Evolutionary conservation across 64 coral and sea anemone genomes (phyloP).

Genomic region (Hydrozoanthus tunicans): DNA sequence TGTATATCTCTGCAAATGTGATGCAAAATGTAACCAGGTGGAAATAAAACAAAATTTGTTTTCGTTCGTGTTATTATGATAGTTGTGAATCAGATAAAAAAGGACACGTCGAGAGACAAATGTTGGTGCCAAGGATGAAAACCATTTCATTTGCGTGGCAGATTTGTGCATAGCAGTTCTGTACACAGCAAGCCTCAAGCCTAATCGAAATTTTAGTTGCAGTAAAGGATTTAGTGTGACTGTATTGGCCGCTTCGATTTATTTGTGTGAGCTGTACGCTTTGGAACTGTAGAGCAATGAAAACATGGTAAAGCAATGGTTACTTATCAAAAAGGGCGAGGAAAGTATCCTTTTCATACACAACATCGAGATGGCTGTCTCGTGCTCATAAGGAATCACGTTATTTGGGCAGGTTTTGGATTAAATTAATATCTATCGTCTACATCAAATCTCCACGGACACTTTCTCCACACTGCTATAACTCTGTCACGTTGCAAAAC

Average conservation of each 20-base stretch:
- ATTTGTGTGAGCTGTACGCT: slow-evolving; percentile 1
- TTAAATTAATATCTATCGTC: background rate
- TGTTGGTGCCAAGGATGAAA: too few species aligned
- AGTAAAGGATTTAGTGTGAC: slow-evolving; percentile 8
- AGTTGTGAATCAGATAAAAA: too few species aligned
- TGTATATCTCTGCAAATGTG: too few species aligned
- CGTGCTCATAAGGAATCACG: background rate
- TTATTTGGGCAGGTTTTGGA: background rate
- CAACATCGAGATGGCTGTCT: background rate
- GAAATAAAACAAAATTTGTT: too few species aligned
- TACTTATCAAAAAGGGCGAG: background rate
- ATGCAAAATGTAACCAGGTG: too few species aligned
- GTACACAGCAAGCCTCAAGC: slow-evolving; percentile 7
- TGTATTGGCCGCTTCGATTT: slow-evolving; percentile 14
- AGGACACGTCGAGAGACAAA: too few species aligned
- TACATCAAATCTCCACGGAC: background rate
- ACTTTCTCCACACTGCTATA: too few species aligned
- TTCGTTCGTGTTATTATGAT: too few species aligned
- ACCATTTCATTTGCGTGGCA: too few species aligned
- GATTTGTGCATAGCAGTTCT: background rate
- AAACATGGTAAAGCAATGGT: background rate
- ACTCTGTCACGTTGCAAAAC: too few species aligned
- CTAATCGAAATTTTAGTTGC: background rate
- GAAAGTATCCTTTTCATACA: background rate
- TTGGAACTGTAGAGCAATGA: background rate